phyloP scores from a whole-genome alignment of 2,888 invertebrate species.

The Cerastoderma edule region DNA sequence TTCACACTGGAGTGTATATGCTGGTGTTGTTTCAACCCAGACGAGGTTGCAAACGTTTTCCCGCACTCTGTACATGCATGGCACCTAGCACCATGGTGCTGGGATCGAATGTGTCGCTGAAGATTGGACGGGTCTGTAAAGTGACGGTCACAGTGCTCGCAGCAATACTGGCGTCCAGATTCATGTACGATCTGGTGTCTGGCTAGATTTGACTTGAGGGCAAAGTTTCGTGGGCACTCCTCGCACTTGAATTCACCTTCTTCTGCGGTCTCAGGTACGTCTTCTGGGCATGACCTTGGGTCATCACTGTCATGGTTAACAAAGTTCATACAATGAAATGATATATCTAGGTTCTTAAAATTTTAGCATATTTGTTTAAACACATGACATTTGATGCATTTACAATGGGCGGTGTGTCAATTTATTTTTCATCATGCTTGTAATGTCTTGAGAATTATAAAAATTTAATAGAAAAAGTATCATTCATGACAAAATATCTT shows the following conservation, averaged over 20 bases:
- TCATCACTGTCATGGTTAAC: conserved; percentile 20
- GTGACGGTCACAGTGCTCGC: conserved; percentile 89
- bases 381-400: too few relatives aligned
- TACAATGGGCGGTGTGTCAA: too few relatives aligned
- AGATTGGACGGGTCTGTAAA: conserved; percentile 98
- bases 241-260: conserved; percentile 90
- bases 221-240: conserved; percentile 92
- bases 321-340: too few relatives aligned
- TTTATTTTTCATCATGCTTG: too few relatives aligned
- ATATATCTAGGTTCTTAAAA: too few relatives aligned
- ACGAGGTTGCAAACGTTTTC: conserved; percentile 98
- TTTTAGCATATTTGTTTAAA: too few relatives aligned
- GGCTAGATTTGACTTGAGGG: conserved; percentile 91
- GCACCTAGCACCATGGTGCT: conserved; percentile 95
- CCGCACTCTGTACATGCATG: conserved; percentile 99
- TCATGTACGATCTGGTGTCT: conserved; percentile 87
- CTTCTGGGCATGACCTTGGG: conserved; percentile 28
- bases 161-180: conserved; percentile 90
- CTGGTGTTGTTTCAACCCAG: conserved; percentile 99
- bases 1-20: conserved; percentile 99
- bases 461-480: too few relatives aligned
- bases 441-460: too few relatives aligned
- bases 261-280: conserved; percentile 37
- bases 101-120: conserved; percentile 97
- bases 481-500: too few relatives aligned